Evolutionary conservation across 1,140 invertebrate genomes (phyloP), one percentile per base, ranked within the genome.

Genomic region (Procambarus virginalis): DNA sequence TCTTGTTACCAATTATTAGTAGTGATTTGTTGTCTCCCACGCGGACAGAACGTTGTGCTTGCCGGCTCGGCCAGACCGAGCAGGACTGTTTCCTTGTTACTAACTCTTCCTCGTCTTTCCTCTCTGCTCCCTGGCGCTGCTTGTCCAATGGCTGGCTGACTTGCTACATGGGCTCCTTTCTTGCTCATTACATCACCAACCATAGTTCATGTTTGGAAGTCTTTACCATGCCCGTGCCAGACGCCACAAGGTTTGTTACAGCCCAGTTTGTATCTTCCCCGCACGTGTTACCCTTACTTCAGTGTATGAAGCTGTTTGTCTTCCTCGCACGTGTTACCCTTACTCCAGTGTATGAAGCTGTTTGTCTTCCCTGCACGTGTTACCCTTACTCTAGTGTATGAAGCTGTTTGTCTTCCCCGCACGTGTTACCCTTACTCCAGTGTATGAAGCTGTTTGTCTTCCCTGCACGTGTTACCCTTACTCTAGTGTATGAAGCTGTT

Each of bases 171-270:
- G 70, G 84, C 49, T 75, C 78, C 93, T 95, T 84, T 73, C 60
- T 84, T 48, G 81, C 68, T 84, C 81, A 73, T 84, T 84, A 20
- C 64, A 48, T 84, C 81, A 84, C 45, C 81, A 84, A 84, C 95
- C 80, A 95, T 96, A 96, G 96, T 96, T 95, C 96, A 95, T 93
- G 95, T 96, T 90, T 96, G 96, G 96, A 97, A 96, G 94, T 95
- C 96, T 93, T 96, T 96, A 93, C 96, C 95, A 89, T 97, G 96
- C 94, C 96, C 96, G 86, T 96, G 96, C 87, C 83, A 85, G 73
- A 85, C 81, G 79, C 58, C 64, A 93, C 96, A 96, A 96, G 96
- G 96, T 96, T 95, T 78, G 84, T 82, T 78, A 60, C 70, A 55
- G 86, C 86, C 93, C 17, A 48, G 49, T 77, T 84, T 85, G 22